Base-by-base conservation (phyloP, 2,113 vertebrate genomes). In the Gnathonemus longibarbis region DNA sequence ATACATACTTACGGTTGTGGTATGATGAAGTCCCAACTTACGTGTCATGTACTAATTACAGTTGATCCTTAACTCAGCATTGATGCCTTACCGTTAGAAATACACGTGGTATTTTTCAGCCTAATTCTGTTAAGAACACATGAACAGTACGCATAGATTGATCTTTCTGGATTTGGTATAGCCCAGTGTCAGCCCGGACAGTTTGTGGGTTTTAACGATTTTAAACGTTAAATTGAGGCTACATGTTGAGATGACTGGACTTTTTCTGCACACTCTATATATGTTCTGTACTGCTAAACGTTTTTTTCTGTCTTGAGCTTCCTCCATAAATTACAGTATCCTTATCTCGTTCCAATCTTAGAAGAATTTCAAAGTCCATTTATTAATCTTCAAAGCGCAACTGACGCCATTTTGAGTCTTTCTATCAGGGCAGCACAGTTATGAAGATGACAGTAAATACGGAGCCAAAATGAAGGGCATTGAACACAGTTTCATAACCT, bases 401-500 rank as follows among this genome's bases (percentile, higher is more conserved):
- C 88, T 84, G 49, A 46, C 48, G 88, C 88, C 74, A 56, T 85
- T 89, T 52, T 53, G 70, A 89, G 89, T 89, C 50, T 89, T 89
- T 84, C 7, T 10, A 35, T 62, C 46, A 27, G 84, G 46, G 50
- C 49, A n/a, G 39, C 13, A 8, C 6, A 45, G 77, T 17, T 58
- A 89, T 80, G 27, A 21, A 17, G 46, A 42, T 89, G 13, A 45
- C 77, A 45, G 50, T 52, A 21, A 84, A 58, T 27, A 11, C 53
- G 42, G 89, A 89, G 89, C 89, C 80, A 89, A 89, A 56, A 89
- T 85, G 89, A 53, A 31, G 50, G 31, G 10, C 77, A 35, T 3
- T 62, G 31, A 21, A 46, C 50, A 24, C 49, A 89, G 89, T 84
- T 89, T 89, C 89, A 53, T 89, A 83, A 84, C 50, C 35, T 85